These are phyloP conservation scores for Palythoa caribaeorum DNA, from an alignment of 92 coral and sea anemone species.

Conservation along the genomic window DNA sequence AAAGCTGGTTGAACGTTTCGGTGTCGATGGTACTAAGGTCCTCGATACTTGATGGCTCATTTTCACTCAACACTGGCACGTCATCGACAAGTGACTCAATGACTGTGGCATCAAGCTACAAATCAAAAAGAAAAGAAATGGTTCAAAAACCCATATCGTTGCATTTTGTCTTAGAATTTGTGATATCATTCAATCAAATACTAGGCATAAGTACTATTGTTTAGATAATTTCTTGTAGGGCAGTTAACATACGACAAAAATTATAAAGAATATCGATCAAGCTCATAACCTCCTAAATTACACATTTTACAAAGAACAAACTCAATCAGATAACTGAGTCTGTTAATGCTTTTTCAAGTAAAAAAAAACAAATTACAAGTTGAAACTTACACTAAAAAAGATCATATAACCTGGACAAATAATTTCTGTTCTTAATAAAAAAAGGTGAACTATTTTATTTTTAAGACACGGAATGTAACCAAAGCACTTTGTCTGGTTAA, in stretches of 20 bases:
- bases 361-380: not conserved
- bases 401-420: not conserved
- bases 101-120: slow-evolving; percentile 15
- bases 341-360: no score
- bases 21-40: not conserved
- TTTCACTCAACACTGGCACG: not conserved
- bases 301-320: not conserved
- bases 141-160: not conserved
- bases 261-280: not conserved
- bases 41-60: not conserved
- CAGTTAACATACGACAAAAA: not conserved
- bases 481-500: no score
- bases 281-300: slow-evolving; percentile 1
- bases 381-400: not conserved
- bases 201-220: not conserved
- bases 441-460: no score
- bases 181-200: not conserved
- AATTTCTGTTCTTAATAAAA: not conserved
- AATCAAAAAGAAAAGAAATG: not conserved
- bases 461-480: no score
- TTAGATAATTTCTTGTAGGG: not conserved
- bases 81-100: not conserved
- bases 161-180: not conserved
- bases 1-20: not conserved
- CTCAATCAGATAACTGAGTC: not conserved